Evolutionary conservation across 2,113 vertebrate species (phyloP).

Genomic region (Corythaixoides concolor): DNA sequence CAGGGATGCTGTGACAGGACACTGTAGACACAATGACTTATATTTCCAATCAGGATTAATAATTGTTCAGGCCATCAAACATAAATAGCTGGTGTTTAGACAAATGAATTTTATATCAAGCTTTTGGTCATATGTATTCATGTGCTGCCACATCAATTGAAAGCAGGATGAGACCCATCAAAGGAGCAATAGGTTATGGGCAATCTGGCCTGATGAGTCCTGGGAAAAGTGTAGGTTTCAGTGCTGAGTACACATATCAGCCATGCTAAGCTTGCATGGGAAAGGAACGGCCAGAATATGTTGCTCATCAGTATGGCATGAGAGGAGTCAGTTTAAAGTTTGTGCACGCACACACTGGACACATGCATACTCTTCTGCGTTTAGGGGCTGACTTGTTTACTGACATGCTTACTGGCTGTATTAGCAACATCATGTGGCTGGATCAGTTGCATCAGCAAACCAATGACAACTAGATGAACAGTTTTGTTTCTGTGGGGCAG

Average conservation of each 20-base stretch:
- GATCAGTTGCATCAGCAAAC: background rate
- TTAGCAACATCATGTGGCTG: background rate
- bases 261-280: constrained; percentile 42
- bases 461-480: background rate
- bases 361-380: background rate
- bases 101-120: constrained; percentile 60
- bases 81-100: constrained; percentile 43
- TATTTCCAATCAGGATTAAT: constrained; percentile 67
- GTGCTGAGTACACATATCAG: constrained; percentile 46
- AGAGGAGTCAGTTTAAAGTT: background rate
- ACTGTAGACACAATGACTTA: constrained; percentile 50
- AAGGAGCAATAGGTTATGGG: constrained; percentile 30
- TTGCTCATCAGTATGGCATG: constrained; percentile 45
- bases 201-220: constrained; percentile 42
- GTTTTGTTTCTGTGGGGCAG: background rate
- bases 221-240: constrained; percentile 62
- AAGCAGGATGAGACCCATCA: constrained; percentile 52
- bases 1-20: constrained; percentile 31
- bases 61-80: constrained; percentile 60
- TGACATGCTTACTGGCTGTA: background rate
- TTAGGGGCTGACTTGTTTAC: background rate
- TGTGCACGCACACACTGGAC: background rate
- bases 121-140: constrained; percentile 33
- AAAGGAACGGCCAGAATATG: constrained; percentile 11
- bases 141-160: background rate